phyloP scores from a whole-genome alignment of 2,888 invertebrate genomes.

The Lottia gigantea region DNA sequence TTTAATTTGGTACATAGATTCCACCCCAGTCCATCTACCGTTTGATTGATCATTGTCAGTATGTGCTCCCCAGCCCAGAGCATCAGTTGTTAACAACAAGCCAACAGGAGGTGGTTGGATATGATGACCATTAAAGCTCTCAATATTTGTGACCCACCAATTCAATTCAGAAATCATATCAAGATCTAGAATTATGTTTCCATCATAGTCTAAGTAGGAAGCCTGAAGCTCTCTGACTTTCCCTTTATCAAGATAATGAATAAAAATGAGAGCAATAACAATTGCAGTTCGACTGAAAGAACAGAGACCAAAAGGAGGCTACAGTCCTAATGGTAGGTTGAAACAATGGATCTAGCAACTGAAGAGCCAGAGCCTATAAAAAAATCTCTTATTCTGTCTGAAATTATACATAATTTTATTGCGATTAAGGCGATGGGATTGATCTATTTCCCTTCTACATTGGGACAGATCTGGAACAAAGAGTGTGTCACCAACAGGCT shows the following conservation, averaged over 20 bases:
- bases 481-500: background rate
- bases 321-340: background rate
- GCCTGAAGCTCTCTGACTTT: background rate
- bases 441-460: background rate
- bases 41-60: background rate
- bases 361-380: background rate
- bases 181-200: background rate
- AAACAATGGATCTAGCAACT: too few species aligned
- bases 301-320: background rate
- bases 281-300: background rate
- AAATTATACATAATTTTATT: background rate
- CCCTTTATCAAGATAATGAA: background rate
- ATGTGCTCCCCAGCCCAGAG: background rate
- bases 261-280: background rate
- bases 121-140: background rate
- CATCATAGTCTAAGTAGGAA: background rate
- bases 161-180: background rate
- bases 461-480: background rate
- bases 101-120: background rate
- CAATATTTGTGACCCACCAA: background rate
- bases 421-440: background rate
- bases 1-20: background rate
- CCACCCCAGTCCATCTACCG: background rate
- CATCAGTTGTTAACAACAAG: background rate
- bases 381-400: background rate